Base-by-base conservation (phyloP, 2,888 invertebrate genomes). In the Phaonia tiefii region DNA sequence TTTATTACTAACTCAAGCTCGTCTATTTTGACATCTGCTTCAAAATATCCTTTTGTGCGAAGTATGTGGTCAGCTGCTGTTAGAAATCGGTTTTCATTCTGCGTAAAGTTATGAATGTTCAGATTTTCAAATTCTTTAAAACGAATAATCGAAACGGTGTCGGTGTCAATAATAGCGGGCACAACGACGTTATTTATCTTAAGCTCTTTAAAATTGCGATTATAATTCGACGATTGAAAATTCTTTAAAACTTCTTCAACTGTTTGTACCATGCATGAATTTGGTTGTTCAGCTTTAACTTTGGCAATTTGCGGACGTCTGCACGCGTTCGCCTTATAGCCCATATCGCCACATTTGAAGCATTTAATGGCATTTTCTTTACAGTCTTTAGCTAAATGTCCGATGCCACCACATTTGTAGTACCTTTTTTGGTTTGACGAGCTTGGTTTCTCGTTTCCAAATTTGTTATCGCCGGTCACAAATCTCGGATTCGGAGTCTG, bases 81-180 rank as follows among this genome's bases (percentile, higher is more conserved):
- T n/a, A n/a, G n/a, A n/a, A n/a, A n/a, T n/a, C n/a, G n/a, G n/a
- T n/a, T n/a, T n/a, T n/a, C n/a, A n/a, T n/a, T n/a, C n/a, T n/a
- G n/a, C n/a, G n/a, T n/a, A n/a, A n/a, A n/a, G n/a, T n/a, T n/a
- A n/a, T n/a, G n/a, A n/a, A n/a, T n/a, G n/a, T n/a, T n/a, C n/a
- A n/a, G n/a, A n/a, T n/a, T n/a, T n/a, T n/a, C n/a, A n/a, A n/a
- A n/a, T n/a, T n/a, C n/a, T n/a, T 44, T 2, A 44, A 44, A 44
- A 13, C 42, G 42, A 44, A 44, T 44, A 10, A 44, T 44, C 42
- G 42, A 13, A 44, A n/a, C 54, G 17, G 2, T 54, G 8, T 17
- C 54, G 22, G 2, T 54, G 20, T 83, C 81, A 10, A 49, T 4
- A 15, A 49, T 17, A 72, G 73, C 11, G 79, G 15, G 0, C 79